Base-by-base conservation (phyloP, 2,797 vertebrate genomes). In the Poecilia wingei region DNA sequence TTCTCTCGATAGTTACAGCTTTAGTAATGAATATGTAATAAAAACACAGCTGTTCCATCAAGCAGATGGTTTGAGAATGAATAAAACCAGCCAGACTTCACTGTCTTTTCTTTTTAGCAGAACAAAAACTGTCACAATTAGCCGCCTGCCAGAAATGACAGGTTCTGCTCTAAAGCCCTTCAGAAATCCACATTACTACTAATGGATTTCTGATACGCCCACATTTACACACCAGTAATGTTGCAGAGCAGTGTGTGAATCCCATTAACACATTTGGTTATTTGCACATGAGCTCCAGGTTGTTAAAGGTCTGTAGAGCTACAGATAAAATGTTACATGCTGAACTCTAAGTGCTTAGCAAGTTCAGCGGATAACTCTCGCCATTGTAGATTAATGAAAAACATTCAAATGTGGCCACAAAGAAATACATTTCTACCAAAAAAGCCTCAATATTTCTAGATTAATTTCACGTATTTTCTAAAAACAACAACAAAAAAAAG, bases 331-430 rank as follows among this genome's bases (percentile, higher is more conserved):
- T 74, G 13, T n/a, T 6, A 12, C 5, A 18, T 45, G 5, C 39
- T 81, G 33, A 51, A 72, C 16, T 51, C 51, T 41, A 25, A 73
- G 55, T 59, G 55, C 55, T 28, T 14, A 28, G n/a, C n/a, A 59
- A 28, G 4, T 59, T 2, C 55, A 28, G n/a, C 12, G n/a, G n/a
- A 28, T 5, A 13, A 59, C 31, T 59, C 12, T 28, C 0, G 25
- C 12, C 1, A 59, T 13, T 28, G n/a, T 14, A 59, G 55, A 31
- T 31, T 28, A 57, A 57, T 10, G 3, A 28, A 57, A 57, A 57
- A 12, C 53, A 57, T 57, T 57, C 8, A 28, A n/a, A n/a, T 59
- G 55, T 59, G n/a, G n/a, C n/a, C 55, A 59, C 3, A 28, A 5
- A 59, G 12, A 28, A 59, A 13, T 28, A 31, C 12, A 36, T 64